phyloP scores from a whole-genome alignment of 2,113 vertebrate species.

The Misgurnus anguillicaudatus region DNA sequence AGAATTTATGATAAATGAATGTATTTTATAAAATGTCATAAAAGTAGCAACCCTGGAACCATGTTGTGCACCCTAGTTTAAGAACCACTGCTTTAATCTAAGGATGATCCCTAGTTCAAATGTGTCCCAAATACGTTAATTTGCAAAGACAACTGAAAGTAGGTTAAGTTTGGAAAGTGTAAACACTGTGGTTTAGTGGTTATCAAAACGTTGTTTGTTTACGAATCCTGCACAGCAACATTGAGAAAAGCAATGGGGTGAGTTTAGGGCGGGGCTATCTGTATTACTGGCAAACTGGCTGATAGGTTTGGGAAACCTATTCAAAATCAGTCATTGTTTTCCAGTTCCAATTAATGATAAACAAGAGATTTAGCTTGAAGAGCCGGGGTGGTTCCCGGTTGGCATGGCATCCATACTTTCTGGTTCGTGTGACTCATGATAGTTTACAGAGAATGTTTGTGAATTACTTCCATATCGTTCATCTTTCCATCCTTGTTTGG shows the following conservation, averaged over 20 bases:
- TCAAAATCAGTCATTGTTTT: neutral
- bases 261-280: no score
- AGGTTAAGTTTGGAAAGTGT: no score
- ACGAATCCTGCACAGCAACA: constrained; percentile 16
- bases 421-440: constrained; percentile 81
- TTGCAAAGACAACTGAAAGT: no score
- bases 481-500: neutral
- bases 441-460: constrained; percentile 70
- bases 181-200: no score
- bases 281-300: no score
- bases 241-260: no score
- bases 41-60: no score
- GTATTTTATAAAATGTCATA: no score
- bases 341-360: neutral
- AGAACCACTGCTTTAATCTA: neutral
- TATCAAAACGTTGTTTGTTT: constrained; percentile 33
- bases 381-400: constrained; percentile 66
- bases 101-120: neutral
- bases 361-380: neutral
- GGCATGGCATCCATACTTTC: constrained; percentile 67
- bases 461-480: constrained; percentile 65
- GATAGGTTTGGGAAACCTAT: neutral
- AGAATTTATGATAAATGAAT: no score
- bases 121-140: neutral
- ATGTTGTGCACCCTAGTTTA: no score